Evolutionary conservation across 2,888 invertebrate species (phyloP), one percentile per base, ranked within the genome.

Genomic region (Axea sp.): DNA sequence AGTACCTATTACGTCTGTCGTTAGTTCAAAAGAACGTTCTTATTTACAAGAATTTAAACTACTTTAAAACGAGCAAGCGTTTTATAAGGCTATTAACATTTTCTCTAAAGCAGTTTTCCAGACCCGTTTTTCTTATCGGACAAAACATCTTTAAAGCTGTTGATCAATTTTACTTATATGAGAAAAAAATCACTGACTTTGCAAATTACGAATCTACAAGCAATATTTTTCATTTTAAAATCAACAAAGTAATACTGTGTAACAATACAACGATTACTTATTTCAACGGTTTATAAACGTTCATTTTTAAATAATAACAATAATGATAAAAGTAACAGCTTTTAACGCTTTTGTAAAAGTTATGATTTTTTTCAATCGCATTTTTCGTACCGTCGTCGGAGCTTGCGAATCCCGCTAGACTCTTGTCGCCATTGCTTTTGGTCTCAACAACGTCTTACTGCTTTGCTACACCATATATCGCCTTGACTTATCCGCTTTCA

Each of bases 401-500:
- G 14, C 39, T 33, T 31, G 41, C 30, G 62, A 60, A 77, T 77
- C 76, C 67, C 74, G 45, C 57, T 37, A 73, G 65, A 73, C 71
- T 49, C 49, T 65, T 12, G 51, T 33, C 43, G 60, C 60, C 59
- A 55, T 77, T 73, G 75, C 69, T 77, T 77, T 74, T 71, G 76
- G 67, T 67, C 64, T 73, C 67, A 75, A 80, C 78, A 78, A 79
- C 77, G 77, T 71, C 69, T 78, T 69, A 76, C 76, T 60, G 47
- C 65, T 60, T 64, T 30, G 41, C 72, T 67, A 62, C 35, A 15
- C 68, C 73, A 78, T 79, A 81, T 79, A 81, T 82, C 78, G 79
- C 64, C 64, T 75, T 77, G 81, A 81, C 82, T 80, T 80, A 81
- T 79, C 79, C 79, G 76, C 79, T 81, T 77, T 80, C 80, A 75